Percentiles rank a stretch among this genome's conserved stretches.
Evolutionary conservation across 2,888 invertebrate genomes (phyloP).

Genomic region (Ferrisia virgata): DNA sequence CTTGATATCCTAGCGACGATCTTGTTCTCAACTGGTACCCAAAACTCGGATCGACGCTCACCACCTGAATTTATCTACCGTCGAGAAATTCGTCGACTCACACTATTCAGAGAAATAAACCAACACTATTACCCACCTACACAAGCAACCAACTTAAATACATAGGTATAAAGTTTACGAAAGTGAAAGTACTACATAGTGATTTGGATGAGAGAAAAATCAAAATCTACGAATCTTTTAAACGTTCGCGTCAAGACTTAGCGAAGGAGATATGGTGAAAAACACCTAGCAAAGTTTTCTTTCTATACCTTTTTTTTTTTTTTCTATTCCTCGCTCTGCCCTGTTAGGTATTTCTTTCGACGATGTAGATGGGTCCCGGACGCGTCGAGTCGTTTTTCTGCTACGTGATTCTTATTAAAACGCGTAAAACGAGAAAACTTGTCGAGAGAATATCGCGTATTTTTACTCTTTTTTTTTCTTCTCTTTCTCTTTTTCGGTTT

Average conservation of each 20-base stretch:
- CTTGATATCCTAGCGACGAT: neutral
- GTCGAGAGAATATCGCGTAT: neutral
- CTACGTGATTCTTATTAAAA: slow-evolving; percentile 12
- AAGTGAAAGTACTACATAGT: neutral
- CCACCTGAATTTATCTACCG: neutral
- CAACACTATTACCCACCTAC: no score
- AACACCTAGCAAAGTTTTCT: neutral
- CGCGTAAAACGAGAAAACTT: slow-evolving; percentile 22
- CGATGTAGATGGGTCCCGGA: neutral
- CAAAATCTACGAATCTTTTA: slow-evolving; percentile 1
- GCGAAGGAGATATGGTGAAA: neutral
- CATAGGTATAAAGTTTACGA: neutral
- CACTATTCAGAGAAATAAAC: no score
- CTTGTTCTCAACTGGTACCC: neutral
- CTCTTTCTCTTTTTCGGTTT: no score
- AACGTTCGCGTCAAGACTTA: neutral
- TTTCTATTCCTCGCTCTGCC: neutral
- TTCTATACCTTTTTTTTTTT: neutral
- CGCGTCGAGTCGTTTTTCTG: neutral
- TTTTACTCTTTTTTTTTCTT: neutral
- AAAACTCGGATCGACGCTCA: neutral
- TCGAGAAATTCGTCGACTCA: no score
- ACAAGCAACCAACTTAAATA: neutral
- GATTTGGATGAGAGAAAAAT: neutral
- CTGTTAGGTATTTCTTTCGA: neutral